Evolutionary conservation across 1,140 invertebrate species (phyloP).

Genomic region (Macrocentrus cingulum): DNA sequence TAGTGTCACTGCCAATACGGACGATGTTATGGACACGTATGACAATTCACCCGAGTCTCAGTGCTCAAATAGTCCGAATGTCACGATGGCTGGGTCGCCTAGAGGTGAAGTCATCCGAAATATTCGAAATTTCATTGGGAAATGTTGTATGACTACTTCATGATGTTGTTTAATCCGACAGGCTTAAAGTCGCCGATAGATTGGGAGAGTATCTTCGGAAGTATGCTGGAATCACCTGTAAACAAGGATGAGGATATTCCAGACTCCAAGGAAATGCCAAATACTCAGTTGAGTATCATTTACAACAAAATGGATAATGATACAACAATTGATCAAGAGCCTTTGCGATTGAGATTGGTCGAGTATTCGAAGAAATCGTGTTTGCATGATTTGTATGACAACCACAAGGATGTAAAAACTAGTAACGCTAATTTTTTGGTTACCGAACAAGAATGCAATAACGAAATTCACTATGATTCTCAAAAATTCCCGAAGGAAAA

Average conservation of each 20-base stretch:
- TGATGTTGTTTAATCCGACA: too few species aligned
- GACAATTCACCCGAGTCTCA: conserved; percentile 44
- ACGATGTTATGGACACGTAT: conserved; percentile 44
- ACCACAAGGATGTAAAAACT: conserved; percentile 67
- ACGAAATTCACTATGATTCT: conserved; percentile 64
- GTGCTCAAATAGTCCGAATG: conserved; percentile 49
- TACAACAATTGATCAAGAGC: not conserved
- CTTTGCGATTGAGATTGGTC: conserved; percentile 36
- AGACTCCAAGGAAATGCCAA: conserved; percentile 48
- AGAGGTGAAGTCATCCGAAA: conserved; percentile 46
- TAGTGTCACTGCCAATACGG: conserved; percentile 41
- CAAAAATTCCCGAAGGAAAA: conserved; percentile 65
- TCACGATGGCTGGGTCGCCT: conserved; percentile 51
- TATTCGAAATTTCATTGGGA: too few species aligned
- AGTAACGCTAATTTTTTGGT: conserved; percentile 67
- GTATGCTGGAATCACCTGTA: conserved; percentile 42
- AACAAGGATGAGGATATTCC: conserved; percentile 48
- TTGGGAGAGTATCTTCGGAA: conserved; percentile 43
- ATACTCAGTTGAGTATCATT: conserved; percentile 47
- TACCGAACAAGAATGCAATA: conserved; percentile 59
- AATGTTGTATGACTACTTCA: too few species aligned
- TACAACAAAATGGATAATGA: conserved; percentile 45
- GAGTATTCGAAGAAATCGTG: conserved; percentile 40
- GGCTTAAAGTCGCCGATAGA: conserved; percentile 30
- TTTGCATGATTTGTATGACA: conserved; percentile 58